phyloP scores from a whole-genome alignment of 2,797 vertebrate genomes.

The Gephyroberyx darwinii region DNA sequence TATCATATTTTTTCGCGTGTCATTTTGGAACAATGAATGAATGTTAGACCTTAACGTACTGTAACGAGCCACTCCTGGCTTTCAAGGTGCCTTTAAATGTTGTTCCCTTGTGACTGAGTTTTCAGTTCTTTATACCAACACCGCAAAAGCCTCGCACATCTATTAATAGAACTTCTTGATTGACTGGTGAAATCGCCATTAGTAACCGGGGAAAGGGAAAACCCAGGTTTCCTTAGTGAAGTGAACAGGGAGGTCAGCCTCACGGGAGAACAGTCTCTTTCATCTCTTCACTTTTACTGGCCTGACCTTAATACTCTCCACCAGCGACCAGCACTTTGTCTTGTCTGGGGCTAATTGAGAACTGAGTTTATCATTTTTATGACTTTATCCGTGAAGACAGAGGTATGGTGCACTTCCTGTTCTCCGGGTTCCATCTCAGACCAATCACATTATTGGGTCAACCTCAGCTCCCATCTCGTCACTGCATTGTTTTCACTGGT shows the following conservation, averaged over 20 bases:
- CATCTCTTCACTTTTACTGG: slow-evolving; percentile 73
- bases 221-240: slow-evolving; percentile 68
- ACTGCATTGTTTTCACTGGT: slow-evolving; percentile 75
- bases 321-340: slow-evolving; percentile 71
- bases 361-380: slow-evolving; percentile 85
- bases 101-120: slow-evolving; percentile 43
- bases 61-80: slow-evolving; percentile 2
- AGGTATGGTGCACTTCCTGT: slow-evolving; percentile 79
- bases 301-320: slow-evolving; percentile 59
- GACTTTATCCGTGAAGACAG: slow-evolving; percentile 85
- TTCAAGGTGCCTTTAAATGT: slow-evolving; percentile 18
- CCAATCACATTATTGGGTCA: slow-evolving; percentile 79
- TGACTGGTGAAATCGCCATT: slow-evolving; percentile 65
- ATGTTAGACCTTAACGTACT: not conserved
- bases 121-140: slow-evolving; percentile 29
- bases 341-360: slow-evolving; percentile 74
- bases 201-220: slow-evolving; percentile 65
- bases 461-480: slow-evolving; percentile 69
- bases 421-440: slow-evolving; percentile 72
- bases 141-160: slow-evolving; percentile 14
- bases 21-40: not conserved
- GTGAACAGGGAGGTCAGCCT: slow-evolving; percentile 63
- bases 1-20: too few species aligned
- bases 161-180: slow-evolving; percentile 65
- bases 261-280: slow-evolving; percentile 64